A percentile compares a stretch with the other conserved stretches of the same genome.
phyloP scores from a whole-genome alignment of 2,888 invertebrate species.

The Adelognathus sp. region DNA sequence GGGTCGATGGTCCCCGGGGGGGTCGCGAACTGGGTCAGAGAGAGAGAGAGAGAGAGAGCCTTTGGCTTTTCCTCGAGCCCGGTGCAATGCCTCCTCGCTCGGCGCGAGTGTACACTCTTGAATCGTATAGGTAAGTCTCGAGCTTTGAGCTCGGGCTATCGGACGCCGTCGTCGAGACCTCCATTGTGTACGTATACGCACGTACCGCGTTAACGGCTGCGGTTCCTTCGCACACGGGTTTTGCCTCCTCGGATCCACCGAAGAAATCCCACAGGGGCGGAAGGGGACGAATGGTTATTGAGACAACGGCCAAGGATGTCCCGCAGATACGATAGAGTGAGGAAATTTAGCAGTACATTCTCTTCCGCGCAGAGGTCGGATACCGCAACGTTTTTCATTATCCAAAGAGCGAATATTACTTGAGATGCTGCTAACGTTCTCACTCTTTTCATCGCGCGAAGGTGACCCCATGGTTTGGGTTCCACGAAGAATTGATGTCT shows the following conservation, averaged over 20 bases:
- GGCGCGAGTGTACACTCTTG: slow-evolving; percentile 11
- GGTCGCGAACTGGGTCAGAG: slow-evolving; percentile 51
- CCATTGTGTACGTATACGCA: neutral
- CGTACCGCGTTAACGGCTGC: neutral
- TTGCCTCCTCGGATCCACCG: neutral
- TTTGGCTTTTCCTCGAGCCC: slow-evolving; percentile 45
- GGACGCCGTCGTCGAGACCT: too few species aligned
- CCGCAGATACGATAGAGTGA: too few species aligned
- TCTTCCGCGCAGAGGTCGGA: too few species aligned
- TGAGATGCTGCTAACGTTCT: too few species aligned
- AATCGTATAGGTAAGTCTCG: too few species aligned
- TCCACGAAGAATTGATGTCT: too few species aligned
- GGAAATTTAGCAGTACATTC: neutral
- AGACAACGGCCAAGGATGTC: neutral
- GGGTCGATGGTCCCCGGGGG: slow-evolving; percentile 47
- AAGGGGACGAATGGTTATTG: neutral
- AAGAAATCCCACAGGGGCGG: neutral
- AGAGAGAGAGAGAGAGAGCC: too few species aligned
- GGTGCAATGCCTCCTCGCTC: slow-evolving; percentile 45
- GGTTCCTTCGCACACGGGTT: slow-evolving; percentile 9
- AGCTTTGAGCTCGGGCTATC: too few species aligned
- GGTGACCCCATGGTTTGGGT: too few species aligned
- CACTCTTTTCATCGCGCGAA: too few species aligned
- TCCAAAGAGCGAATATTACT: too few species aligned
- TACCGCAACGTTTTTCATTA: too few species aligned